Base-by-base conservation (phyloP, 2,888 invertebrate species). In the Heliconius aoede region DNA sequence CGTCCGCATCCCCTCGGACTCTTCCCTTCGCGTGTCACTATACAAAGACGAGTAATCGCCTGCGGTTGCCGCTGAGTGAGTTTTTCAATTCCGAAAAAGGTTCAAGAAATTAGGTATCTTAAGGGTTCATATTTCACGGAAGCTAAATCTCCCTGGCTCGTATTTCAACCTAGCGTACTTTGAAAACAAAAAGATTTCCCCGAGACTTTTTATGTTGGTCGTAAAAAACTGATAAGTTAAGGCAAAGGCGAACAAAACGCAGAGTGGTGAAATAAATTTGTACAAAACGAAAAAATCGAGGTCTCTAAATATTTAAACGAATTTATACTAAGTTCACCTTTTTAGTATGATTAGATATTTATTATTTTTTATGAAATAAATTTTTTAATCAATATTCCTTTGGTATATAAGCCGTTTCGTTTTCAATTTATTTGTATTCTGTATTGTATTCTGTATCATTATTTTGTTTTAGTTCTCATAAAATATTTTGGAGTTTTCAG, bases 11-110 rank as follows among this genome's bases (percentile, higher is more conserved):
- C 86, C 73, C 67, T 74, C 51, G 62, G 73, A 67, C 84, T 85
- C 84, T 55, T 82, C 85, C 85, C 85, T 78, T 85, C 83, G 85
- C 86, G 86, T 89, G 90, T 90, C 89, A 90, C 90, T 89, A 75
- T 72, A 76, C 80, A 80, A 80, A 76, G 73, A 90, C 89, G 86
- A 92, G 90, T 93, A 91, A 93, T 92, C 90, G 91, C 89, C 89
- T 85, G 89, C 85, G 90, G 90, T 86, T 88, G 87, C 85, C 84
- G 87, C 87, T 88, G 89, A 91, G 90, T 91, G 91, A 91, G 89
- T 91, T 90, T 90, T 90, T 90, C 89, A 90, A 93, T 92, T 91
- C 88, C 87, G 88, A 88, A 91, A 92, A 92, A 89, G 88, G 88
- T 85, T 86, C 80, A 87, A 91, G 86, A 89, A 91, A 91, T 93